Conservation (phyloP, 1,140 invertebrate species). For the Whitmania pigra region DNA sequence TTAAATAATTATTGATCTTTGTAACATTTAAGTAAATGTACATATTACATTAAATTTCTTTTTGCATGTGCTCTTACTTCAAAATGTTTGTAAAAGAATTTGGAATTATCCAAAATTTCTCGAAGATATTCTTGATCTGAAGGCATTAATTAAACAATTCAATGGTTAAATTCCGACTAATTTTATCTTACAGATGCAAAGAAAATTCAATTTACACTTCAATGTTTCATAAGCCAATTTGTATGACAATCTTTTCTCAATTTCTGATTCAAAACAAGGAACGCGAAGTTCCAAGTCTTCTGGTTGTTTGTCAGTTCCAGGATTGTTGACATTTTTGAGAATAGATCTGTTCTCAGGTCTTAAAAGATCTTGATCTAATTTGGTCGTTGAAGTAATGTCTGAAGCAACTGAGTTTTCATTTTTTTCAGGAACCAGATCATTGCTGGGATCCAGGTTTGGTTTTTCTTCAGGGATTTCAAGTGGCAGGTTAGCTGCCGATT, state of each 20-base stretch:
- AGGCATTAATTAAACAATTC: too few species aligned
- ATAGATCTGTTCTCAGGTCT: background rate
- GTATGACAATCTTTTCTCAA: background rate
- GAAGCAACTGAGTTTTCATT: background rate
- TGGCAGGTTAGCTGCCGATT: too few species aligned
- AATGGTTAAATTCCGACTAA: background rate
- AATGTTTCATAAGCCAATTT: background rate
- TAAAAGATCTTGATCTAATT: background rate
- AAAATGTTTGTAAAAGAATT: background rate
- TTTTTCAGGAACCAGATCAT: background rate
- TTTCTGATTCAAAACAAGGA: slow-evolving; percentile 2
- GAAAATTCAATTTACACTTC: background rate
- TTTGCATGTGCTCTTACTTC: background rate
- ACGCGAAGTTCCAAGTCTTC: background rate
- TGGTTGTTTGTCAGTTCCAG: background rate
- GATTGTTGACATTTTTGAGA: background rate
- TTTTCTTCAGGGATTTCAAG: background rate
- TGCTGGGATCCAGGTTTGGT: background rate
- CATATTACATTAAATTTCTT: too few species aligned
- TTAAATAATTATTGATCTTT: background rate
- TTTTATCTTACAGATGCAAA: background rate
- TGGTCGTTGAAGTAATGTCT: background rate
- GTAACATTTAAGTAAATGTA: too few species aligned
- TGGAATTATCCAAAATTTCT: slow-evolving; percentile 7
- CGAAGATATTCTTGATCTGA: background rate